Percentiles rank a stretch among this genome's conserved stretches.
These are phyloP conservation scores for Harpagifer antarcticus DNA, from an alignment of 2,797 vertebrate genomes.

Conservation along the genomic window DNA sequence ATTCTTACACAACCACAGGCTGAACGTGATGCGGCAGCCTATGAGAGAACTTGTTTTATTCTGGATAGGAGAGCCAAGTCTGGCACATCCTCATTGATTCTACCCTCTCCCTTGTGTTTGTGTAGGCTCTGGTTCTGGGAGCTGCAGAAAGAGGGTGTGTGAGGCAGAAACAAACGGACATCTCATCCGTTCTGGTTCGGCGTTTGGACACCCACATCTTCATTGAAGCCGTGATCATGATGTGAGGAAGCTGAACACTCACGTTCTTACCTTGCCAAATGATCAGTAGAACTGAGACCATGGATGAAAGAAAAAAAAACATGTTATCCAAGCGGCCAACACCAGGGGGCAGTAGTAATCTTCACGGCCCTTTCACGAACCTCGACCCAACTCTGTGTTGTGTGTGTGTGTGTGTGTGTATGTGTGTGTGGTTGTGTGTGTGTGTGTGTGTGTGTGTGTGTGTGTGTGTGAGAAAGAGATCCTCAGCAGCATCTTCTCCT, in stretches of 20 bases:
- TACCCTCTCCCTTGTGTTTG: conserved; percentile 60
- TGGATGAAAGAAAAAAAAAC: conserved; percentile 13
- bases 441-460: conserved; percentile 12
- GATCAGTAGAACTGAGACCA: conserved; percentile 47
- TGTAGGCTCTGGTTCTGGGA: conserved; percentile 61
- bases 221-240: conserved; percentile 41
- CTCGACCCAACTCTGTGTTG: conserved; percentile 51
- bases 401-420: conserved; percentile 11
- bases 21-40: conserved; percentile 60
- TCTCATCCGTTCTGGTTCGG: conserved; percentile 54
- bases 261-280: conserved; percentile 47
- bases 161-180: conserved; percentile 44
- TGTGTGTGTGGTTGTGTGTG: conserved; percentile 32
- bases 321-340: conserved; percentile 38
- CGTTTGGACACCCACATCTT: conserved; percentile 64
- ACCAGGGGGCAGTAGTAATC: conserved; percentile 80
- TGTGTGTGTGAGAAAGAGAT: conserved; percentile 41
- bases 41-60: conserved; percentile 48
- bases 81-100: conserved; percentile 79
- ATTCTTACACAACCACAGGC: conserved; percentile 67
- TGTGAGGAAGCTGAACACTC: conserved; percentile 70
- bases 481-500: conserved; percentile 70
- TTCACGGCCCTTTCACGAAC: conserved; percentile 57
- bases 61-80: conserved; percentile 61
- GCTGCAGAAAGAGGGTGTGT: conserved; percentile 40